phyloP scores from a whole-genome alignment of 2,888 invertebrate species.

The Napeogenes sylphis region DNA sequence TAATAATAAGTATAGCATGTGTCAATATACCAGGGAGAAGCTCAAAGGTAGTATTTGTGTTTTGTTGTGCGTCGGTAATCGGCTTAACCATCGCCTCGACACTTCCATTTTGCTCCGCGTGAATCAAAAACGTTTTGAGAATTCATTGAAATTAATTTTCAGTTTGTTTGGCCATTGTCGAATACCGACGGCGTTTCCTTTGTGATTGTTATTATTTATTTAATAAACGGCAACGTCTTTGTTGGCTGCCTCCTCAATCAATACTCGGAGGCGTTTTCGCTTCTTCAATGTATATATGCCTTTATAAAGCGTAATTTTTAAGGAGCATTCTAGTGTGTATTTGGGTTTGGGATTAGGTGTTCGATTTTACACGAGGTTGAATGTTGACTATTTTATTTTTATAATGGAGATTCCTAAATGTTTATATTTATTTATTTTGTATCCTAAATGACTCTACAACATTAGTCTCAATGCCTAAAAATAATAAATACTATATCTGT shows the following conservation, averaged over 20 bases:
- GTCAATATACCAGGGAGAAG: conserved; percentile 41
- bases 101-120: conserved; percentile 52
- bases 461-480: too few relatives aligned
- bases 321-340: conserved; percentile 17
- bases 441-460: too few relatives aligned
- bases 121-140: conserved; percentile 69
- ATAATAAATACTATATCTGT: too few relatives aligned
- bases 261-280: conserved; percentile 49
- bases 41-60: conserved; percentile 61
- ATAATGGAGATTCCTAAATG: not conserved
- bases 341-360: conserved; percentile 16
- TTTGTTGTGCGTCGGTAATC: conserved; percentile 72
- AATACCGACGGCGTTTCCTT: conserved; percentile 59
- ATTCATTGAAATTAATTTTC: conserved; percentile 74
- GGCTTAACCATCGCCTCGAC: conserved; percentile 63
- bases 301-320: conserved; percentile 21
- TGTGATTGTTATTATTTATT: conserved; percentile 72
- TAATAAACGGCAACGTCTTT: conserved; percentile 69
- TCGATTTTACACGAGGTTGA: conserved; percentile 8
- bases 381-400: conserved; percentile 4
- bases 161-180: conserved; percentile 72
- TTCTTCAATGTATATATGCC: conserved; percentile 37
- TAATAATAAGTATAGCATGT: conserved; percentile 55
- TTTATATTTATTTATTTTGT: too few relatives aligned
- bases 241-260: conserved; percentile 55